These are phyloP conservation scores for Calosoma granatense DNA, from an alignment of 1,140 invertebrate species.

Conservation along the genomic window DNA sequence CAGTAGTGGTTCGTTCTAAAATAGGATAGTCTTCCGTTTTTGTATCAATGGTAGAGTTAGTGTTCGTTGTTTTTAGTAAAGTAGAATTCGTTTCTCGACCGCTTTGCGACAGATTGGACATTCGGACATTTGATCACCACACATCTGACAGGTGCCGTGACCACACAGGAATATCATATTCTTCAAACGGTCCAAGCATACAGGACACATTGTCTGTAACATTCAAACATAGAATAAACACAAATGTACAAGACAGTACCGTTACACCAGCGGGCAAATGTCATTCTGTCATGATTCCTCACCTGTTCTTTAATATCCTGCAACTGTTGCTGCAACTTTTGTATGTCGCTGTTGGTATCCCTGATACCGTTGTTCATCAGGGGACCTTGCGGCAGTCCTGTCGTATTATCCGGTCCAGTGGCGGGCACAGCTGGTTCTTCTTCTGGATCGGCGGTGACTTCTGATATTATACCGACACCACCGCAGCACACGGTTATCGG, in stretches of 20 bases:
- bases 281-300: slow-evolving; percentile 13
- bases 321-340: slow-evolving; percentile 90
- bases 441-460: slow-evolving; percentile 40
- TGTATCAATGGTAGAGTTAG: too few species aligned
- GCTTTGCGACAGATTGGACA: slow-evolving; percentile 95
- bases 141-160: slow-evolving; percentile 96
- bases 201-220: slow-evolving; percentile 92
- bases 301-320: slow-evolving; percentile 98
- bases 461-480: slow-evolving; percentile 42
- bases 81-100: slow-evolving; percentile 88
- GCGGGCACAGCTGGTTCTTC: slow-evolving; percentile 30
- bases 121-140: slow-evolving; percentile 91
- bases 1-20: too few species aligned
- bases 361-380: slow-evolving; percentile 78
- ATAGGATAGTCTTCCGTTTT: too few species aligned
- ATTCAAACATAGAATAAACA: slow-evolving; percentile 15
- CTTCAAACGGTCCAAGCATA: slow-evolving; percentile 92
- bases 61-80: slow-evolving; percentile 63
- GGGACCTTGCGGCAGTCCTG: slow-evolving; percentile 30
- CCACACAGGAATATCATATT: slow-evolving; percentile 99
- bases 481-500: slow-evolving; percentile 61
- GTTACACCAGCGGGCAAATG: background rate
- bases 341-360: slow-evolving; percentile 70
- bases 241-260: background rate
- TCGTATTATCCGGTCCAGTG: slow-evolving; percentile 31